Percentiles rank a stretch among this genome's conserved stretches.
phyloP scores from a whole-genome alignment of 2,797 vertebrate genomes.

The Ispidina lecontei region DNA sequence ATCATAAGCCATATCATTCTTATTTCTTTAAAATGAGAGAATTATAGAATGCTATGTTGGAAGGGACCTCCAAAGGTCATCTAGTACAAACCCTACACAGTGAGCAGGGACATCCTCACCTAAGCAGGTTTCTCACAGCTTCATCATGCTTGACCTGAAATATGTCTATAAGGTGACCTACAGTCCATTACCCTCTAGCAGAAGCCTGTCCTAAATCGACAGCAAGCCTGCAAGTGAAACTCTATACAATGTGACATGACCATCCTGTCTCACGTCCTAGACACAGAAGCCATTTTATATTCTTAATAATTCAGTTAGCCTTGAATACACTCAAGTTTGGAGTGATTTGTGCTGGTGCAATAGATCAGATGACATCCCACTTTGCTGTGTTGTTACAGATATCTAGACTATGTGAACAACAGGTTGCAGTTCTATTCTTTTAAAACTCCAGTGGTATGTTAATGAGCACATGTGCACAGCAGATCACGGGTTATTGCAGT shows the following conservation, averaged over 20 bases:
- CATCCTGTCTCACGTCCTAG: neutral
- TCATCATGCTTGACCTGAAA: no score
- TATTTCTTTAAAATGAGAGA: neutral
- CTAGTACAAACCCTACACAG: no score
- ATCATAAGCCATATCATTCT: neutral
- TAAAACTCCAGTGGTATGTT: neutral
- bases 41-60: no score
- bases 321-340: neutral
- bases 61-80: no score
- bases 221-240: neutral
- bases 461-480: slow-evolving; percentile 28
- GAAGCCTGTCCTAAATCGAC: neutral
- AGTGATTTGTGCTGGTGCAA: neutral
- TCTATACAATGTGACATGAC: neutral
- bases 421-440: neutral
- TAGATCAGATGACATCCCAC: neutral
- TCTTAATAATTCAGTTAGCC: neutral
- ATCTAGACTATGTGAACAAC: neutral
- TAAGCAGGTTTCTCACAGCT: no score
- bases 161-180: neutral
- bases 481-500: slow-evolving; percentile 32
- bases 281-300: neutral
- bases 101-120: no score
- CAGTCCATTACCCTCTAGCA: neutral
- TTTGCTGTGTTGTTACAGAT: neutral